Evolutionary conservation across 2,113 vertebrate species (phyloP).

Genomic region (Nothoprocta pentlandii): DNA sequence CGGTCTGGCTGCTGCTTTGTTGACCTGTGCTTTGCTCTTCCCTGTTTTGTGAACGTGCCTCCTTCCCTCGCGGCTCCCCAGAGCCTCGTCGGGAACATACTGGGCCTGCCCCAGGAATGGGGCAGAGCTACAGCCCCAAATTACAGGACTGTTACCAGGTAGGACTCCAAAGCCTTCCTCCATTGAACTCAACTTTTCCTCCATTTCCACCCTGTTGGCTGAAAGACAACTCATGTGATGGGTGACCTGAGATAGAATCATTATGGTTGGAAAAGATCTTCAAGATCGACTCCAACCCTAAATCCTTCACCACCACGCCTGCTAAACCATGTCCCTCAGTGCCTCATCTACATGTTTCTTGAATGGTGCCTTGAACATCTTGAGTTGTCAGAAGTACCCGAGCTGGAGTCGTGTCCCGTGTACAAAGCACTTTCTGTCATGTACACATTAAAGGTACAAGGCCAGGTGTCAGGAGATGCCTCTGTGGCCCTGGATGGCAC

Average conservation of each 20-base stretch:
- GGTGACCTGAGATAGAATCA: too few species aligned
- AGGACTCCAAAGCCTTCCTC: neutral
- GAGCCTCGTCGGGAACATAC: rapidly evolving
- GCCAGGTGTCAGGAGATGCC: rapidly evolving
- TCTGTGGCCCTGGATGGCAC: rapidly evolving
- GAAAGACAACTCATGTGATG: neutral
- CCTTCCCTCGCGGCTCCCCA: neutral
- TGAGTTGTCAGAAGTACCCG: neutral
- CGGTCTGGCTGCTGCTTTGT: neutral
- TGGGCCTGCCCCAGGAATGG: neutral
- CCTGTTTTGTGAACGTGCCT: neutral
- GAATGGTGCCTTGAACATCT: too few species aligned
- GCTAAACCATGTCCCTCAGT: too few species aligned
- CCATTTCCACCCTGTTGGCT: neutral
- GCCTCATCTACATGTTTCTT: too few species aligned
- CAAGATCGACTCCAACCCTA: too few species aligned
- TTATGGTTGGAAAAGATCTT: too few species aligned
- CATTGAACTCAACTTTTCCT: neutral
- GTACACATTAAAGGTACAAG: neutral
- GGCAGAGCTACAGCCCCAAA: neutral
- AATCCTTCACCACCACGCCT: too few species aligned
- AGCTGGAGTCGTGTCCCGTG: neutral
- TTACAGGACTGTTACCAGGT: neutral
- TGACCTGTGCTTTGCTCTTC: neutral
- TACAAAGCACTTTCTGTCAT: neutral